Evolutionary conservation across 2,888 invertebrate genomes (phyloP).

Genomic region (Ornithoptera alexandrae): DNA sequence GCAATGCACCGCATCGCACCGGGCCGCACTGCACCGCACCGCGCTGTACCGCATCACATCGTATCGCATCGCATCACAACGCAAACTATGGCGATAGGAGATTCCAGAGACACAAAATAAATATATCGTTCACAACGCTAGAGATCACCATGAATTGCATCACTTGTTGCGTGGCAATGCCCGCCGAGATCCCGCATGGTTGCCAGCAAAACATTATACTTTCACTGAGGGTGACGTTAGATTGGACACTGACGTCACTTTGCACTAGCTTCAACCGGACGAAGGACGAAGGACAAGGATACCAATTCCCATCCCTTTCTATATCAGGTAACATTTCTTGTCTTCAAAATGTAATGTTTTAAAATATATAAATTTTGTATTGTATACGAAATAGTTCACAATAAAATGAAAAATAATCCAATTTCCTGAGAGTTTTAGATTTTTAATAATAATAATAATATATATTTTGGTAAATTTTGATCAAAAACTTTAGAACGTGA

Average conservation of each 20-base stretch:
- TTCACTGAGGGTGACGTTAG: neutral
- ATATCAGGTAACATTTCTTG: too few species aligned
- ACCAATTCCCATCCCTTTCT: too few species aligned
- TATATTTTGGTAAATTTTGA: too few species aligned
- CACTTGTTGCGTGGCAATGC: neutral
- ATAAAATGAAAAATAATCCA: too few species aligned
- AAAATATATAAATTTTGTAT: too few species aligned
- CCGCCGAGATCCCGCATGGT: neutral
- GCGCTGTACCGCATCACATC: neutral
- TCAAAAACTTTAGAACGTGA: too few species aligned
- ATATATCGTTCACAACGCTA: neutral
- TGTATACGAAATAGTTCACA: too few species aligned
- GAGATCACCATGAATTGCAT: neutral
- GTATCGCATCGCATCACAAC: neutral
- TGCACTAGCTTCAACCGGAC: neutral
- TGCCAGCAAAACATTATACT: constrained; percentile 6
- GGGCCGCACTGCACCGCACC: neutral
- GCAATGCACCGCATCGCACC: neutral
- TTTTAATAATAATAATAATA: too few species aligned
- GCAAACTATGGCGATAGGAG: too few species aligned
- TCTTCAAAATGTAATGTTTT: too few species aligned
- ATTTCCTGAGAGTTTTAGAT: too few species aligned
- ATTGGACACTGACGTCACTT: constrained; percentile 30
- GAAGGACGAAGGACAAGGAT: too few species aligned
- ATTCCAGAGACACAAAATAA: neutral